These are phyloP conservation scores for Incurvaria masculella DNA, from an alignment of 2,888 invertebrate species.

Conservation along the genomic window DNA sequence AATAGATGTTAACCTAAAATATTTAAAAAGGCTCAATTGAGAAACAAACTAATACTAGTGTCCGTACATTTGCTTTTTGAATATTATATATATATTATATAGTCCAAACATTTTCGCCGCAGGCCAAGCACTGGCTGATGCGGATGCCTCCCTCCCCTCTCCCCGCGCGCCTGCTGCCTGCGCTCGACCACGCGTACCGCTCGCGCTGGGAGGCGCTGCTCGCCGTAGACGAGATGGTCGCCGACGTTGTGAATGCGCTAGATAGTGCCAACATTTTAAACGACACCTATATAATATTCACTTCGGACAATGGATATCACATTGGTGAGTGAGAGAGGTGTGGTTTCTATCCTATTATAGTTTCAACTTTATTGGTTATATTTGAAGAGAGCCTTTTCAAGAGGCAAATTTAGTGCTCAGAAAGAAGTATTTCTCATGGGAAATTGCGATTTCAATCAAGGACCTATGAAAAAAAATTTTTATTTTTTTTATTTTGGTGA, in stretches of 20 bases:
- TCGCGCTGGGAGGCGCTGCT: conserved; percentile 77
- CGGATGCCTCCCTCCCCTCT: conserved; percentile 65
- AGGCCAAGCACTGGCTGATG: conserved; percentile 87
- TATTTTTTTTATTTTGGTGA: too few species aligned
- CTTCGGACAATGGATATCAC: conserved; percentile 92
- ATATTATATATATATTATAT: too few species aligned
- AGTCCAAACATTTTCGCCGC: too few species aligned
- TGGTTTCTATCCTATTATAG: not conserved
- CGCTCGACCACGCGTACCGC: conserved; percentile 68
- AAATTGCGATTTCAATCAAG: too few species aligned
- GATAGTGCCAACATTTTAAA: conserved; percentile 52
- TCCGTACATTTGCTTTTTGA: too few species aligned
- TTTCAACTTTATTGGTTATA: too few species aligned
- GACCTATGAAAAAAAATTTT: too few species aligned
- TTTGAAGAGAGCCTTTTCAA: too few species aligned
- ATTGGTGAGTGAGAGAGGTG: conserved; percentile 57
- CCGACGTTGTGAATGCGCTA: conserved; percentile 57
- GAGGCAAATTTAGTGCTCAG: not conserved
- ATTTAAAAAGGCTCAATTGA: too few species aligned
- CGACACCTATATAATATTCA: conserved; percentile 78
- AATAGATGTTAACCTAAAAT: too few species aligned
- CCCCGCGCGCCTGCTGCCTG: conserved; percentile 51
- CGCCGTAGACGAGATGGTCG: conserved; percentile 85
- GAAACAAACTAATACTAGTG: too few species aligned
- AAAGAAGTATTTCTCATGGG: too few species aligned